A percentile compares a stretch with the other conserved stretches of the same genome.
These are phyloP conservation scores for Julus scandinavius DNA, from an alignment of 2,888 invertebrate genomes.

Conservation along the genomic window DNA sequence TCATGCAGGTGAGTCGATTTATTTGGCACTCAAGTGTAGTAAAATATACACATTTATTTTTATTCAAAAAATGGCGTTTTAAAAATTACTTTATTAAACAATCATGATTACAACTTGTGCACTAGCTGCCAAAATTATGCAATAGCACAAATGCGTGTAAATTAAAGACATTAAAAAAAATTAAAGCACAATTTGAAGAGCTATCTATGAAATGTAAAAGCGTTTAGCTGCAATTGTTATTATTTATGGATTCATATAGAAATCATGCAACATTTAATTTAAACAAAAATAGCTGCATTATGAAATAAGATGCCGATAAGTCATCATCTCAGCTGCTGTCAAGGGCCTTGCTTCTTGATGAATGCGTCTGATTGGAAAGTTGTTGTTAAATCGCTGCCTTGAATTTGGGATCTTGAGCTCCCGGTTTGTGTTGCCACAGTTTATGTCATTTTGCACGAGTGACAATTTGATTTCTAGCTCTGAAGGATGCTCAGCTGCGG, in stretches of 20 bases:
- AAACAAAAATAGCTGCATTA: neutral
- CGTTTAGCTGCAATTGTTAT: neutral
- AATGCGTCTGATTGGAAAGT: slow-evolving; percentile 60
- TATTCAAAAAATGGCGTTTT: too few relatives aligned
- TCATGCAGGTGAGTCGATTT: too few relatives aligned
- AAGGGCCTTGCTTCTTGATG: slow-evolving; percentile 60
- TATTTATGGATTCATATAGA: neutral
- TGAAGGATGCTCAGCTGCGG: slow-evolving; percentile 3
- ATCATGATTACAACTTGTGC: neutral
- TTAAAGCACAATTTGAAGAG: neutral
- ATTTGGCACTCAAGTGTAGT: too few relatives aligned
- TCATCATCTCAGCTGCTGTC: slow-evolving; percentile 58
- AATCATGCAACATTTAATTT: neutral
- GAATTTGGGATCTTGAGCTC: slow-evolving; percentile 51
- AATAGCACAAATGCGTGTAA: neutral
- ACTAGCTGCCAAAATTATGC: neutral
- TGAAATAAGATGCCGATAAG: slow-evolving; percentile 57
- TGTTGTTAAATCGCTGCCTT: slow-evolving; percentile 47
- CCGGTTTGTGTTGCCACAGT: slow-evolving; percentile 55
- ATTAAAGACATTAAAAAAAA: neutral
- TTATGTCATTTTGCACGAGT: neutral
- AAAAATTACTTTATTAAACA: neutral
- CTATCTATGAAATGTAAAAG: neutral
- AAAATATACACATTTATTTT: too few relatives aligned
- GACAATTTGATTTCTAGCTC: slow-evolving; percentile 52